These are phyloP conservation scores for Callyntrura guangdongensis DNA, from an alignment of 2,888 invertebrate genomes.

Conservation along the genomic window DNA sequence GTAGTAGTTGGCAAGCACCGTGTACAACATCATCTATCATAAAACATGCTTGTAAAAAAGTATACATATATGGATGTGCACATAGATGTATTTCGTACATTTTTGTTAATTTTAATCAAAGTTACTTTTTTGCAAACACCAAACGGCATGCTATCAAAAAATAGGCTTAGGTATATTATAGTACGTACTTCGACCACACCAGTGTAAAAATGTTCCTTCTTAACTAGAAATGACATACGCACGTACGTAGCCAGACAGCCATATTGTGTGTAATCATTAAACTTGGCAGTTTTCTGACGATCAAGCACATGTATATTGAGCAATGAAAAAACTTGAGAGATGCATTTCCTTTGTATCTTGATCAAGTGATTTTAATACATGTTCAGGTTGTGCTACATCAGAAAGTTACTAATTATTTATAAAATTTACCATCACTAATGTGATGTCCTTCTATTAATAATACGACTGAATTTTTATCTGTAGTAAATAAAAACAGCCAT, in stretches of 20 bases:
- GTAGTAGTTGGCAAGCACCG: neutral
- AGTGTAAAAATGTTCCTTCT: too few species aligned
- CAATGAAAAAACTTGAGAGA: neutral
- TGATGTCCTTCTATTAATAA: neutral
- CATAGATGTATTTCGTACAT: neutral
- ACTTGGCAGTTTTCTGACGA: too few species aligned
- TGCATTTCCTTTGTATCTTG: neutral
- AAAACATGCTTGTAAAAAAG: neutral
- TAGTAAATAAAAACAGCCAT: too few species aligned
- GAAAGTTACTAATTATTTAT: neutral
- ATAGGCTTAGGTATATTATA: neutral
- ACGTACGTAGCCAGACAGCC: too few species aligned
- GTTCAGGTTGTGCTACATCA: neutral
- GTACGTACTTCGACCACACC: neutral
- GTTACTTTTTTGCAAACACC: neutral
- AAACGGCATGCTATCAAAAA: neutral
- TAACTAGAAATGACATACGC: neutral
- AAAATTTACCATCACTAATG: neutral
- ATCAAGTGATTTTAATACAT: neutral
- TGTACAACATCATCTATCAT: neutral
- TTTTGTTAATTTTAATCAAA: neutral
- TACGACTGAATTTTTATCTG: slow-evolving; percentile 8
- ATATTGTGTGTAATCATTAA: too few species aligned
- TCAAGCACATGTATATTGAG: too few species aligned
- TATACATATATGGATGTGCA: neutral